These are phyloP conservation scores for Colletes collaris DNA, from an alignment of 2,888 invertebrate genomes.

Conservation along the genomic window DNA sequence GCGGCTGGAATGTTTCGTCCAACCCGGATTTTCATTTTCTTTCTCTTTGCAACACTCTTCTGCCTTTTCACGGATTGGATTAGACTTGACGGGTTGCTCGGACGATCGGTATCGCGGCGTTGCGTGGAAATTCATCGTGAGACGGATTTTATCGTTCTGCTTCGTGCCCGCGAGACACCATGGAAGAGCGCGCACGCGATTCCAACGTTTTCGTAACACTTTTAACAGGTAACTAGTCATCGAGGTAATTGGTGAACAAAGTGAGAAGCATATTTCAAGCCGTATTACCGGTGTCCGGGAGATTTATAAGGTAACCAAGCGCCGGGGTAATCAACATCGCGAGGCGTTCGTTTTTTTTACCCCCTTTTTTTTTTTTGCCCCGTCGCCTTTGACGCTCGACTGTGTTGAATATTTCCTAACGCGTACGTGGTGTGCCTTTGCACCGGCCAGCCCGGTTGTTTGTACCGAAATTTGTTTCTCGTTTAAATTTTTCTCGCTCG, in stretches of 20 bases:
- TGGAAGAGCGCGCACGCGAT: slow-evolving; percentile 54
- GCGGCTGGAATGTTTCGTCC: no score
- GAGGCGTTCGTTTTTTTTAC: background rate
- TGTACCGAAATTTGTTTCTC: background rate
- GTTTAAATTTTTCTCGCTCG: background rate
- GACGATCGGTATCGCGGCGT: slow-evolving; percentile 11
- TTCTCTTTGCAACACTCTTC: no score
- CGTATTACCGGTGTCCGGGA: slow-evolving; percentile 43
- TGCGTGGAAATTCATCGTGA: slow-evolving; percentile 37
- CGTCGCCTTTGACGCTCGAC: slow-evolving; percentile 1
- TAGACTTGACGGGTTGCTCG: no score
- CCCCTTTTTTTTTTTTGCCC: background rate
- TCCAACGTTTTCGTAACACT: slow-evolving; percentile 57
- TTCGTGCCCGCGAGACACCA: slow-evolving; percentile 53
- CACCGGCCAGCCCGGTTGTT: background rate
- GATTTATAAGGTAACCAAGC: slow-evolving; percentile 38
- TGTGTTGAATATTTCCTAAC: background rate
- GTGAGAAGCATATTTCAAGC: slow-evolving; percentile 55
- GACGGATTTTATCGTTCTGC: slow-evolving; percentile 44
- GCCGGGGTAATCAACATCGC: slow-evolving; percentile 32
- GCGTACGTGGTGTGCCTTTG: no score
- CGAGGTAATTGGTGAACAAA: slow-evolving; percentile 60
- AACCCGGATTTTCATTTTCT: no score
- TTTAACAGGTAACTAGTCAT: slow-evolving; percentile 59
- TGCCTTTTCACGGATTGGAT: background rate